These are phyloP conservation scores for Coreius guichenoti DNA, from an alignment of 2,797 vertebrate genomes.

Conservation along the genomic window DNA sequence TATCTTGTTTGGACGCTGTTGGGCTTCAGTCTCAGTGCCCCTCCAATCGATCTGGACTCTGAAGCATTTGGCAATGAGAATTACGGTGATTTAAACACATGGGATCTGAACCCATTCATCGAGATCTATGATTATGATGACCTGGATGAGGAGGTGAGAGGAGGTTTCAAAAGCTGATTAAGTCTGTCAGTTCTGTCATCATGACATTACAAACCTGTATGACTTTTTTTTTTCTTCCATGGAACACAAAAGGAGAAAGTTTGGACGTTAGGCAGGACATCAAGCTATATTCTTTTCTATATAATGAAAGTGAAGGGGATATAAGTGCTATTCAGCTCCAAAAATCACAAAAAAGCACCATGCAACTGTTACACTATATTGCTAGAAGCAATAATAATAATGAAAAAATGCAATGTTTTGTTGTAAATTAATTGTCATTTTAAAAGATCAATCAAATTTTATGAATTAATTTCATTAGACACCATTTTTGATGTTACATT, in stretches of 20 bases:
- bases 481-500: neutral
- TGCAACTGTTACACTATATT: neutral
- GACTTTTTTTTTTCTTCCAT: neutral
- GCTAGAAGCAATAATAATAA: neutral
- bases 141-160: conserved; percentile 74
- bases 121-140: conserved; percentile 76
- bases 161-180: neutral
- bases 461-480: neutral
- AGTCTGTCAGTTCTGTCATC: neutral
- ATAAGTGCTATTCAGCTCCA: neutral
- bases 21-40: conserved; percentile 55
- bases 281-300: too few relatives aligned
- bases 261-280: neutral
- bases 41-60: conserved; percentile 38
- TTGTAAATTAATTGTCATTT: neutral
- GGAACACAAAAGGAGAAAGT: neutral
- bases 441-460: neutral
- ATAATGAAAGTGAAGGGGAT: neutral
- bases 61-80: conserved; percentile 65
- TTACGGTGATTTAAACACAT: conserved; percentile 67
- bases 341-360: neutral
- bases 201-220: neutral
- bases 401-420: neutral
- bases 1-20: conserved; percentile 56
- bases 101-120: conserved; percentile 75